Conservation (phyloP, 2,113 vertebrate species). For the Struthidea cinerea region DNA sequence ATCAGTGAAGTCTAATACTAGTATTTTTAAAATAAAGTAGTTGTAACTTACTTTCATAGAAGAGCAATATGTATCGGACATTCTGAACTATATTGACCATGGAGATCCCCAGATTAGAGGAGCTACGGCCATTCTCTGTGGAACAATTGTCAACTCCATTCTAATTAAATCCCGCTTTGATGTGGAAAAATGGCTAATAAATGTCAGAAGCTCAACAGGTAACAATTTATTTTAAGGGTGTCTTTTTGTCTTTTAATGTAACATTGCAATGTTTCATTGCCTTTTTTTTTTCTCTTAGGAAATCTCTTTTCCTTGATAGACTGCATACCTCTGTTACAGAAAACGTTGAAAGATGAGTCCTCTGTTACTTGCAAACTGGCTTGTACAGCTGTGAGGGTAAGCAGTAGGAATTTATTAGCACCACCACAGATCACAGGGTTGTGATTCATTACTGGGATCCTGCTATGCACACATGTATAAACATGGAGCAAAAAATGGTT, state of each 20-base stretch:
- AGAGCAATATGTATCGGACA: conserved; percentile 90
- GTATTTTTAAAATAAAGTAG: conserved; percentile 62
- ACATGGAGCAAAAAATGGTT: background rate
- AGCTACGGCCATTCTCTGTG: conserved; percentile 90
- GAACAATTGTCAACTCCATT: conserved; percentile 84
- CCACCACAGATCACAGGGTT: background rate
- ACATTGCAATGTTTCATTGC: background rate
- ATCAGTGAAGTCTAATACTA: background rate
- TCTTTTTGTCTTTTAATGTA: background rate
- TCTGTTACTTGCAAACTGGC: conserved; percentile 95
- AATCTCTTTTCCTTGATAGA: conserved; percentile 84
- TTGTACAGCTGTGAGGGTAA: conserved; percentile 91
- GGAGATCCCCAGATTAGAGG: conserved; percentile 96
- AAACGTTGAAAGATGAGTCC: conserved; percentile 86
- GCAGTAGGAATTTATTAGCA: background rate
- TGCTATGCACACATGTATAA: background rate
- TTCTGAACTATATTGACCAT: conserved; percentile 85
- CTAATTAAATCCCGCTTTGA: conserved; percentile 87
- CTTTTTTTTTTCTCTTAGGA: conserved; percentile 57
- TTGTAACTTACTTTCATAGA: conserved; percentile 73
- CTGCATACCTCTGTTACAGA: conserved; percentile 86
- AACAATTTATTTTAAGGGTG: background rate
- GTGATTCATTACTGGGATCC: background rate
- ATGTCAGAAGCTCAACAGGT: conserved; percentile 83
- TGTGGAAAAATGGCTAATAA: conserved; percentile 82